phyloP scores from a whole-genome alignment of 2,888 invertebrate genomes.

The Hyposoter didymator region DNA sequence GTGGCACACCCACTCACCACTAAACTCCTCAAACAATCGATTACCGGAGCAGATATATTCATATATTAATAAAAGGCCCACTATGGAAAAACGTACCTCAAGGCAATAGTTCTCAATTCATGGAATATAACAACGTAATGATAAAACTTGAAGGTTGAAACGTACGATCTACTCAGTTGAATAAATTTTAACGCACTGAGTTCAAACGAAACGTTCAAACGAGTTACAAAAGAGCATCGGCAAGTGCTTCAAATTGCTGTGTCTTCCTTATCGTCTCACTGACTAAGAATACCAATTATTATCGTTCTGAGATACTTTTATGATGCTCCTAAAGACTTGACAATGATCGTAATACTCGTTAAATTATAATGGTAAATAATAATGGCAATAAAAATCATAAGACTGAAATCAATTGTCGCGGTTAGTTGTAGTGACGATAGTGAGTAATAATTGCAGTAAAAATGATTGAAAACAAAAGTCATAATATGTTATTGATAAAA shows the following conservation, averaged over 20 bases:
- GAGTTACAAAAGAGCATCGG: slow-evolving; percentile 47
- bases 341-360: background rate
- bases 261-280: slow-evolving; percentile 55
- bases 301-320: slow-evolving; percentile 38
- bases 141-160: background rate
- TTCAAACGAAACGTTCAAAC: slow-evolving; percentile 28
- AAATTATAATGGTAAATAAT: slow-evolving; percentile 16
- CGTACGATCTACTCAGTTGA: background rate
- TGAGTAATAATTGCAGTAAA: background rate
- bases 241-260: slow-evolving; percentile 61
- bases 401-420: background rate
- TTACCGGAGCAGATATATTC: no score
- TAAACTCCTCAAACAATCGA: no score
- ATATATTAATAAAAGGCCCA: background rate
- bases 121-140: background rate
- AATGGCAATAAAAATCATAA: background rate
- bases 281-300: slow-evolving; percentile 50
- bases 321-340: slow-evolving; percentile 13
- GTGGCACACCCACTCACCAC: no score
- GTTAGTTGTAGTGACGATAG: background rate
- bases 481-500: background rate
- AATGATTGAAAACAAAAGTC: background rate
- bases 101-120: background rate
- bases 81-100: background rate
- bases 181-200: slow-evolving; percentile 18